Conservation (phyloP, 2,113 vertebrate genomes). For the Macheiramphus alcinus region DNA sequence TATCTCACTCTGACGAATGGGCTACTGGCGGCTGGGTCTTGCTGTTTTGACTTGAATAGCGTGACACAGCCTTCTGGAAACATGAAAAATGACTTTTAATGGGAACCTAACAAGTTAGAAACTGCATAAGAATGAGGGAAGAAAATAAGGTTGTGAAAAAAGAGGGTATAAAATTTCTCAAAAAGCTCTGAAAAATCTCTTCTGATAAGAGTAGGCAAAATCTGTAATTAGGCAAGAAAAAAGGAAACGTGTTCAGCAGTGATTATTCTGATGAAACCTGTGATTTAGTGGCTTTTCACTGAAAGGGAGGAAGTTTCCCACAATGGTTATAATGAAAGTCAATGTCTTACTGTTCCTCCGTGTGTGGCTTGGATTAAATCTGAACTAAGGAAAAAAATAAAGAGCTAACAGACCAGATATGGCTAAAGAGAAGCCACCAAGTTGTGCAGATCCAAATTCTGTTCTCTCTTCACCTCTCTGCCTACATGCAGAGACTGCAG, state of each 20-base stretch:
- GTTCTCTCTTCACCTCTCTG: not conserved
- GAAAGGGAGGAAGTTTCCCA: not conserved
- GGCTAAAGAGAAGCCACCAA: not conserved
- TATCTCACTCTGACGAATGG: not conserved
- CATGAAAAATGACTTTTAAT: not conserved
- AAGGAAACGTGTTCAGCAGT: not conserved
- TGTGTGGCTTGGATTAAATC: not conserved
- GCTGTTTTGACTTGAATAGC: not conserved
- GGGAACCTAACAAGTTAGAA: not conserved
- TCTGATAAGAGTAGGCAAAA: not conserved
- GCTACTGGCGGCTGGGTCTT: not conserved
- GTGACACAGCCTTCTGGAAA: not conserved
- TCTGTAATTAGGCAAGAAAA: not conserved
- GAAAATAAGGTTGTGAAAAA: not conserved
- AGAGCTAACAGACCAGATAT: not conserved
- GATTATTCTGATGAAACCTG: not conserved
- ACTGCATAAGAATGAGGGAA: not conserved
- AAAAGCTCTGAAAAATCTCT: not conserved
- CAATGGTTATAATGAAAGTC: not conserved
- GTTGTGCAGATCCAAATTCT: not conserved
- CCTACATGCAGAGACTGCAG: not conserved
- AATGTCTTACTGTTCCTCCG: rapidly evolving
- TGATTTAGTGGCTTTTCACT: not conserved
- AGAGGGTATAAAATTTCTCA: not conserved
- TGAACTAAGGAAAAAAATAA: not conserved